Base-by-base conservation (phyloP, 1,140 invertebrate species). In the Drosophila cardini region DNA sequence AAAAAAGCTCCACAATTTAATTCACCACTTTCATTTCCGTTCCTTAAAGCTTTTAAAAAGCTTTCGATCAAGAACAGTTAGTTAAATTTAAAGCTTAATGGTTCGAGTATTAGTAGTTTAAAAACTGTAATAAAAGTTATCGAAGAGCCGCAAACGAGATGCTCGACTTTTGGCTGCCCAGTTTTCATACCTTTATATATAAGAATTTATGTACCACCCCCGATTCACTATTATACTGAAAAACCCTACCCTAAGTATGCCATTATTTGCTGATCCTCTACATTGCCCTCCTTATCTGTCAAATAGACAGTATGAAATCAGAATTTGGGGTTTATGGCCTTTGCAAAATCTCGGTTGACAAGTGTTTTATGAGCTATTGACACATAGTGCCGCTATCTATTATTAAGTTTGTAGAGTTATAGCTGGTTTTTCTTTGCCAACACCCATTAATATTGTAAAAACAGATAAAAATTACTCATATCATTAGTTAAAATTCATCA, bases 271-370 rank as follows among this genome's bases (percentile, higher is more conserved):
- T 56, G 15, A 21, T 36, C 15, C 15, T 72, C 78, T 63, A 9
- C 0, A 3, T 50, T 7, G 6, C 5, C 21, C 21, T 26, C 2
- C 21, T 64, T 81, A 81, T 81, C 78, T 55, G 73, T 43, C 78
- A 80, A 65, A 78, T 55, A 46, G 36, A 45, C 42, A 13, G 10
- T 62, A 58, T 6, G 6, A 64, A 64, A 62, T 45, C n/a, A 18
- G 45, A 50, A 63, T 42, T 57, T 16, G 42, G 45, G 13, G 21
- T 65, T 64, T 42, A 32, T 48, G 60, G 2, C 13, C 9, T 56
- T 64, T 56, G 40, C 34, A 36, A 53, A 62, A 58, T 58, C 45
- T 60, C 8, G 58, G 52, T 52, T 58, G 52, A 30, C 34, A 56
- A 71, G 34, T 13, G 21, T 56, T 65, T 67, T 52, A 58, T 65